Conservation (phyloP, 2,888 invertebrate genomes). For the Agrochola circellaris region DNA sequence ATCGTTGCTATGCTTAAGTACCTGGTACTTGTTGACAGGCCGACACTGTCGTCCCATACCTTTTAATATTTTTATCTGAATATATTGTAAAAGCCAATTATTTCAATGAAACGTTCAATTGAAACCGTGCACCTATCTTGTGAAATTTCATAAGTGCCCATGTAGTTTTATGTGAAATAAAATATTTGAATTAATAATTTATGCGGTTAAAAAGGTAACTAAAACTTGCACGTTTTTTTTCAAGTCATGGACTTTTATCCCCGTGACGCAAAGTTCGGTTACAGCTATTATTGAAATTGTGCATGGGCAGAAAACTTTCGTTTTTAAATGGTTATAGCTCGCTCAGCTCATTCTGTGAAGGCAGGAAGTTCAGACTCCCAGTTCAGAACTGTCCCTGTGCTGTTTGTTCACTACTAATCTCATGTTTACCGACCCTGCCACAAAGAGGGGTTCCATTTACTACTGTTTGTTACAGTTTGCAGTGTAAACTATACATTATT, state of each 20-base stretch:
- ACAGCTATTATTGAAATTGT: background rate
- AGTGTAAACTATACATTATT: conserved; percentile 8
- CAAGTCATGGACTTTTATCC: background rate
- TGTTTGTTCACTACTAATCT: conserved; percentile 1
- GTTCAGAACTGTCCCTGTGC: background rate
- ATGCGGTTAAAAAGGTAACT: background rate
- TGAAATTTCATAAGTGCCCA: background rate
- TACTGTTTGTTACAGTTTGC: conserved; percentile 9
- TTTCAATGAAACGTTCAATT: background rate
- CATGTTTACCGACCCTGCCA: conserved; percentile 11
- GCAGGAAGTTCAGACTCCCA: conserved; percentile 13
- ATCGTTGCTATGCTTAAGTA: background rate
- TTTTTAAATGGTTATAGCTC: background rate
- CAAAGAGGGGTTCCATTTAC: conserved; percentile 23
- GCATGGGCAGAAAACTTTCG: background rate
- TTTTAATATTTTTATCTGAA: background rate
- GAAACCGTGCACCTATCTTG: background rate
- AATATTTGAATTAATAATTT: background rate
- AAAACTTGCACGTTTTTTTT: background rate
- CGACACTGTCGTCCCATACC: background rate
- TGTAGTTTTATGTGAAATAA: background rate
- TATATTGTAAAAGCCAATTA: background rate
- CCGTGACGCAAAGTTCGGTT: background rate
- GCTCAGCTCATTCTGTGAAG: background rate
- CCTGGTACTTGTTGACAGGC: background rate